Conservation (phyloP, 2,797 vertebrate species). For the Acipenser ruthenus region DNA sequence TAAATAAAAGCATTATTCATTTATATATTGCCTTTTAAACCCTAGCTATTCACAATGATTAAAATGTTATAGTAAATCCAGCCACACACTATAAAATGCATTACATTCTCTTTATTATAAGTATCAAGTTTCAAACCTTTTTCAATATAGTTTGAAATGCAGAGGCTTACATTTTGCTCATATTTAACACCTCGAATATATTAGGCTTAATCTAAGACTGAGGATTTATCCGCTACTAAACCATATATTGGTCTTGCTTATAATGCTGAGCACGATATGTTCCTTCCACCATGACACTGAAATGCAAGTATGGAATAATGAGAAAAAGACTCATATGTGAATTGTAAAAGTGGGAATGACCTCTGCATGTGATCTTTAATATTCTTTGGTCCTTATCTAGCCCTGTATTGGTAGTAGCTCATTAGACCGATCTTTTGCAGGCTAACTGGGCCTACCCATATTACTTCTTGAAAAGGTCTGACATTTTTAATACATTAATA, state of each 20-base stretch:
- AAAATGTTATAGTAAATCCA: too few species aligned
- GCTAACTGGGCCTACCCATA: slow-evolving; percentile 40
- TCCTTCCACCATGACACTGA: slow-evolving; percentile 40
- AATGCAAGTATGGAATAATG: slow-evolving; percentile 44
- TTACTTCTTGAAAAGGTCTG: slow-evolving; percentile 58
- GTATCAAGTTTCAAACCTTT: neutral
- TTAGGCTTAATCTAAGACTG: slow-evolving; percentile 37
- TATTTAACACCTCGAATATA: neutral
- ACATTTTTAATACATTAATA: slow-evolving; percentile 76
- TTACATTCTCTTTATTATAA: neutral
- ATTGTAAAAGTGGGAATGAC: slow-evolving; percentile 37
- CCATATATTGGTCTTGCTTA: slow-evolving; percentile 36
- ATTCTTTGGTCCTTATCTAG: slow-evolving; percentile 57
- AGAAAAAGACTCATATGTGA: slow-evolving; percentile 34
- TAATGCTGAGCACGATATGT: slow-evolving; percentile 39
- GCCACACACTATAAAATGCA: too few species aligned
- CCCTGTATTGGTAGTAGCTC: slow-evolving; percentile 62
- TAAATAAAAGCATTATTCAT: too few species aligned
- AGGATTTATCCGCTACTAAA: slow-evolving; percentile 38
- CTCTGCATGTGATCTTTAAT: slow-evolving; percentile 52
- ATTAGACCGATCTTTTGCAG: slow-evolving; percentile 61
- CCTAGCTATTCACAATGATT: too few species aligned
- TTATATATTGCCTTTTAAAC: too few species aligned
- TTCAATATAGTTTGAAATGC: neutral
- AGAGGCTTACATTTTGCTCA: neutral